Conservation (phyloP, 2,888 invertebrate genomes). For the Apotomis betuletana region DNA sequence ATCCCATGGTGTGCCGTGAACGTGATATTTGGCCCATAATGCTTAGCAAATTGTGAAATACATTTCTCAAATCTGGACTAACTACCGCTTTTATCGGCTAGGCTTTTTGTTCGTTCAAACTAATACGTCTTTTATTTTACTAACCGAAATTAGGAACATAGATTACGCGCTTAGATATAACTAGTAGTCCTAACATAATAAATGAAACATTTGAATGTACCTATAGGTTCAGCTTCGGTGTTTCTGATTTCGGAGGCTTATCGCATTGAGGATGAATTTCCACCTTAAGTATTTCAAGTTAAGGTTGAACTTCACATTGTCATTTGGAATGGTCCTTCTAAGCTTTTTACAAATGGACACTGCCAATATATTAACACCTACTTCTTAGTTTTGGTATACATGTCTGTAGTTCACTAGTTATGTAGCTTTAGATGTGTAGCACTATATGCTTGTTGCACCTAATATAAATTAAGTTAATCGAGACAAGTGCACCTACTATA, state of each 20-base stretch:
- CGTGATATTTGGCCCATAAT: conserved; percentile 81
- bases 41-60: conserved; percentile 77
- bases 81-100: conserved; percentile 76
- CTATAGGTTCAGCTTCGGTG: neutral
- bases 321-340: conserved; percentile 15
- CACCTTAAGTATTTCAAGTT: conserved; percentile 5
- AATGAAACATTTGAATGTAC: neutral
- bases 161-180: neutral
- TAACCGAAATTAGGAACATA: conserved; percentile 51
- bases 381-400: neutral
- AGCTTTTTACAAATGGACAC: neutral
- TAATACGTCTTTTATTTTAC: conserved; percentile 46
- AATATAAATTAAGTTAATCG: neutral
- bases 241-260: conserved; percentile 20
- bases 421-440: neutral
- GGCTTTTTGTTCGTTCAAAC: conserved; percentile 59
- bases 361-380: neutral
- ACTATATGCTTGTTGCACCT: conserved; percentile 13
- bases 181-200: neutral
- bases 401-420: neutral
- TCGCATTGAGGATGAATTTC: conserved; percentile 1
- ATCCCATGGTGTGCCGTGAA: conserved; percentile 75
- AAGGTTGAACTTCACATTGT: conserved; percentile 14
- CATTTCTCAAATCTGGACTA: conserved; percentile 84
- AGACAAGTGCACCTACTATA: too few relatives aligned